Conservation (phyloP, 2,888 invertebrate genomes). For the Neoaliturus tenellus region DNA sequence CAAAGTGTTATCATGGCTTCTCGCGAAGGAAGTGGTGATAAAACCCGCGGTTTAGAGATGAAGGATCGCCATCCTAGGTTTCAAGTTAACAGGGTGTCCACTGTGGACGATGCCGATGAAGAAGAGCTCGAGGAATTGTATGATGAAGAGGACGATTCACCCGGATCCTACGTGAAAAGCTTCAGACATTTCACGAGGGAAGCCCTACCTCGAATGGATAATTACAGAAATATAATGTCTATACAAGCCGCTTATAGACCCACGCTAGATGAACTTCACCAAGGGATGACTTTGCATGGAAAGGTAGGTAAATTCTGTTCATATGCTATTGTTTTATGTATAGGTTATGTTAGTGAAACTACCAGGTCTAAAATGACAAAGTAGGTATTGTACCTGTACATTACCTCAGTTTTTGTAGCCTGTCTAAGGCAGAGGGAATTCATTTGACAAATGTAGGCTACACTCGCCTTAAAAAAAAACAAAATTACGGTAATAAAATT, state of each 20-base stretch:
- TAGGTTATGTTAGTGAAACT: too few relatives aligned
- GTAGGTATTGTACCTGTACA: too few relatives aligned
- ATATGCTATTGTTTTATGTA: too few relatives aligned
- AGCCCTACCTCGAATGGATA: conserved; percentile 90
- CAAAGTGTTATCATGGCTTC: conserved; percentile 32
- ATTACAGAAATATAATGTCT: conserved; percentile 94
- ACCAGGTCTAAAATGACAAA: too few relatives aligned
- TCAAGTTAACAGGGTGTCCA: conserved; percentile 55
- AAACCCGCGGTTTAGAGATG: conserved; percentile 48
- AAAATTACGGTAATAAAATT: too few relatives aligned
- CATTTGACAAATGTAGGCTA: too few relatives aligned
- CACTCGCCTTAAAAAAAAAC: too few relatives aligned
- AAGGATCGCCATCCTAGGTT: conserved; percentile 53
- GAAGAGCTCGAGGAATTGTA: conserved; percentile 70
- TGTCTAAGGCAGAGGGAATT: too few relatives aligned
- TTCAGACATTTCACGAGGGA: conserved; percentile 92
- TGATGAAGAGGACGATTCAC: conserved; percentile 74
- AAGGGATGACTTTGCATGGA: conserved; percentile 83
- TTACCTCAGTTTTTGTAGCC: too few relatives aligned
- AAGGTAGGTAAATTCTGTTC: too few relatives aligned
- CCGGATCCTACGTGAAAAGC: conserved; percentile 86
- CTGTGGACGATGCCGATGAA: conserved; percentile 43
- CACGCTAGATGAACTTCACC: conserved; percentile 93
- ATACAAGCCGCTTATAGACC: conserved; percentile 92
- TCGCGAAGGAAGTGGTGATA: conserved; percentile 13